A percentile compares a stretch with the other conserved stretches of the same genome.
phyloP scores from a whole-genome alignment of 2,113 vertebrate genomes.

The Malurus cyaneus region DNA sequence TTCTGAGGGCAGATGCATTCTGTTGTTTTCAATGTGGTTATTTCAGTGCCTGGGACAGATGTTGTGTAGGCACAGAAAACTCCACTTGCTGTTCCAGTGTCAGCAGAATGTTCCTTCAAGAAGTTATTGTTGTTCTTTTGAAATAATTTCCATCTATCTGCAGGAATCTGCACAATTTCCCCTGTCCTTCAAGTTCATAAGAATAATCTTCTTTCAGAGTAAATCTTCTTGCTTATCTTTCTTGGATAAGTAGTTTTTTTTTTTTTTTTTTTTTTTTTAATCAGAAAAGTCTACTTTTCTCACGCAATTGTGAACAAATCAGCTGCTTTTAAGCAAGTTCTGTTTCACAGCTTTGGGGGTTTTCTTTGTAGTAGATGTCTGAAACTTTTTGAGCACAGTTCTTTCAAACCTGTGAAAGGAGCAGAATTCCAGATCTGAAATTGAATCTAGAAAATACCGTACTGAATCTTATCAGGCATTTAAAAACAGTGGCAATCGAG shows the following conservation, averaged over 20 bases:
- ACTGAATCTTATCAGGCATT: background rate
- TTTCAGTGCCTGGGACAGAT: background rate
- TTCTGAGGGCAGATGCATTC: background rate
- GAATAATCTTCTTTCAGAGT: background rate
- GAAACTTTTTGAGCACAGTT: background rate
- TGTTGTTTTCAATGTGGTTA: background rate
- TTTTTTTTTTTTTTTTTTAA: background rate
- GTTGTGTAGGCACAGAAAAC: background rate
- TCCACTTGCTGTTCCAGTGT: background rate
- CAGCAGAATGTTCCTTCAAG: background rate
- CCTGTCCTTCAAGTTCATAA: background rate
- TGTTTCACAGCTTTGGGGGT: background rate
- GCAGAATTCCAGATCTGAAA: background rate
- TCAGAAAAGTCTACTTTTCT: background rate
- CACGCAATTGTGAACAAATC: background rate
- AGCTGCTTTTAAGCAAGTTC: background rate
- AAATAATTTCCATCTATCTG: background rate
- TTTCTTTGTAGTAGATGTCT: background rate
- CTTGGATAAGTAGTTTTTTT: background rate
- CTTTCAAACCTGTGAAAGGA: background rate
- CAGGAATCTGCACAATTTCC: background rate
- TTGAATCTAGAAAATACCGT: background rate
- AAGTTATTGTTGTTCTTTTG: background rate
- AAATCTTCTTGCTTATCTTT: background rate
- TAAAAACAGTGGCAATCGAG: fast-evolving